These are phyloP conservation scores for Drosophila ogumai DNA, from an alignment of 1,140 invertebrate genomes.

Conservation along the genomic window DNA sequence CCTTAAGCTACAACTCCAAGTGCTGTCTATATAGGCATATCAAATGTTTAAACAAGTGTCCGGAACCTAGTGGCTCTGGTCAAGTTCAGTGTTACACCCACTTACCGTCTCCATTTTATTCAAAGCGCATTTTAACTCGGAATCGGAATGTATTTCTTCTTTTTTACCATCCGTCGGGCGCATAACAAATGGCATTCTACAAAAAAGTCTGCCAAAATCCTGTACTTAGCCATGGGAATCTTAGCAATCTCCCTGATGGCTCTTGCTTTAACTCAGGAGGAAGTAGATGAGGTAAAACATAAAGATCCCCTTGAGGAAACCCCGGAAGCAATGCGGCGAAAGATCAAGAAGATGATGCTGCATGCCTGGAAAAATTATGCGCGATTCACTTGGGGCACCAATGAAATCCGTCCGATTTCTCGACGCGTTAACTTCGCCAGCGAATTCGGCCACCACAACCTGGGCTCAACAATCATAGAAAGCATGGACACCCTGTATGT, in stretches of 20 bases:
- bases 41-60: constrained; percentile 40
- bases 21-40: background rate
- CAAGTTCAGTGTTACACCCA: background rate
- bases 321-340: constrained; percentile 38
- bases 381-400: constrained; percentile 98
- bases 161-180: constrained; percentile 2
- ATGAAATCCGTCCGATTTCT: constrained; percentile 96
- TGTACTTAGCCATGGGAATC: constrained; percentile 1
- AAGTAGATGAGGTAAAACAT: background rate
- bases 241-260: background rate
- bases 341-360: constrained; percentile 92
- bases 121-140: background rate
- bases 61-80: background rate
- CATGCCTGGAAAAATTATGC: constrained; percentile 98
- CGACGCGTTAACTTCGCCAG: constrained; percentile 95
- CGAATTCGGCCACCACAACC: constrained; percentile 93
- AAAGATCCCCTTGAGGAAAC: background rate
- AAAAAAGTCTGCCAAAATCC: background rate
- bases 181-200: constrained; percentile 18
- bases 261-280: background rate
- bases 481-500: constrained; percentile 98
- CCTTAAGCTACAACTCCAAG: background rate
- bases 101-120: background rate
- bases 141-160: constrained; percentile 26
- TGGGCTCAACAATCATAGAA: constrained; percentile 98